A percentile compares a stretch with the other conserved stretches of the same genome.
Conservation (phyloP, 2,797 vertebrate genomes). For the Acridotheres tristis region DNA sequence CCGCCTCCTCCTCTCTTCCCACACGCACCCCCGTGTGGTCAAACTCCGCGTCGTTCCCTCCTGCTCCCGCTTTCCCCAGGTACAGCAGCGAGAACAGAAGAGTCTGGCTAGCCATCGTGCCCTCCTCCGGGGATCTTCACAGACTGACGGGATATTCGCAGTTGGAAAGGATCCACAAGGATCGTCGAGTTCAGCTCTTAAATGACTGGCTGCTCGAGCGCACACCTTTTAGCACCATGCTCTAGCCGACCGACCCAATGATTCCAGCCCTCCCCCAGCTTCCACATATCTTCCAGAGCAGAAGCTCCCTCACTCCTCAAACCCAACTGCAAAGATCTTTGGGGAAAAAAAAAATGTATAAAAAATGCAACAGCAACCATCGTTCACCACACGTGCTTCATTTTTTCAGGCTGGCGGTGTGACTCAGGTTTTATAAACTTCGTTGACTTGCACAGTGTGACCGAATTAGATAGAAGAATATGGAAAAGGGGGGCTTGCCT, state of each 20-base stretch:
- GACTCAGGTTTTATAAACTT: neutral
- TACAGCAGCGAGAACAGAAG: neutral
- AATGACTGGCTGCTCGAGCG: neutral
- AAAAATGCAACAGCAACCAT: neutral
- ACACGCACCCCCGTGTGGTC: neutral
- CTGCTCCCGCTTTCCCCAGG: neutral
- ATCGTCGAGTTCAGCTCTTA: neutral
- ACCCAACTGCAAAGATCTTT: neutral
- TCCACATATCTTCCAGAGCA: neutral
- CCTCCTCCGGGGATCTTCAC: neutral
- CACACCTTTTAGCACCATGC: neutral
- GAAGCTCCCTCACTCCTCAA: neutral
- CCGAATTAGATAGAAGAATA: neutral
- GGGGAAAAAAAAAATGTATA: no score
- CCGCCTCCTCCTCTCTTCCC: accelerated
- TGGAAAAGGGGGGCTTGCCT: neutral
- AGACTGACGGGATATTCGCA: neutral
- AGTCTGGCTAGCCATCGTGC: accelerated
- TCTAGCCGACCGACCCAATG: neutral
- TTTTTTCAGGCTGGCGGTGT: neutral
- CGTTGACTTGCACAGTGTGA: neutral
- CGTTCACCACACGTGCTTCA: accelerated
- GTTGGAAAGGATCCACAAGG: neutral
- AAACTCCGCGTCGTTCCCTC: neutral
- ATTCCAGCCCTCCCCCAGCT: neutral